phyloP scores from a whole-genome alignment of 2,888 invertebrate species.

The Ichneumoninae sp. region DNA sequence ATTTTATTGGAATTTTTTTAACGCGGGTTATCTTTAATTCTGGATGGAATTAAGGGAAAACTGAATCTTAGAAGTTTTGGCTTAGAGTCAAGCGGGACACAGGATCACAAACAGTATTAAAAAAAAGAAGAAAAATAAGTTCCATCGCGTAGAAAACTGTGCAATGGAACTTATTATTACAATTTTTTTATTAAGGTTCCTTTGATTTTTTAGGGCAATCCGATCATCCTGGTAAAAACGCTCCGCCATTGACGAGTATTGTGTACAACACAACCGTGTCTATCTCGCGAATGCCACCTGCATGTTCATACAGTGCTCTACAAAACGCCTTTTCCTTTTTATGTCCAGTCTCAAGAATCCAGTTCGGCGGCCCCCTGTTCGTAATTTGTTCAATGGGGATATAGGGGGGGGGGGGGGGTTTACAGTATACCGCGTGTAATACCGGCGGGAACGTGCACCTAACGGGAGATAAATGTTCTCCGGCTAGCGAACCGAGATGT shows the following conservation, averaged over 20 bases:
- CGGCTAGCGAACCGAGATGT: conserved; percentile 24
- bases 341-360: conserved; percentile 56
- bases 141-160: too few species aligned
- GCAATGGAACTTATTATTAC: neutral
- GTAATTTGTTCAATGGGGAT: neutral
- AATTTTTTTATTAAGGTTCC: neutral
- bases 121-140: too few species aligned
- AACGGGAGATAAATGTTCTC: conserved; percentile 53
- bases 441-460: conserved; percentile 23
- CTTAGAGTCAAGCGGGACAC: too few species aligned
- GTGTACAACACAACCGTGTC: neutral
- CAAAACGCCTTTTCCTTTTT: conserved; percentile 61
- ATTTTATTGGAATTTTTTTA: neutral
- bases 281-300: conserved; percentile 18
- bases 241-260: neutral
- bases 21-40: too few species aligned
- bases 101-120: too few species aligned
- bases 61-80: too few species aligned
- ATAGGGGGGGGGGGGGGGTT: neutral
- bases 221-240: neutral
- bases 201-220: neutral
- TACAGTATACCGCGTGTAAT: neutral
- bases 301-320: conserved; percentile 42
- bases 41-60: too few species aligned
- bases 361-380: conserved; percentile 46